phyloP scores from a whole-genome alignment of 2,797 vertebrate genomes.

The Lerista edwardsae region DNA sequence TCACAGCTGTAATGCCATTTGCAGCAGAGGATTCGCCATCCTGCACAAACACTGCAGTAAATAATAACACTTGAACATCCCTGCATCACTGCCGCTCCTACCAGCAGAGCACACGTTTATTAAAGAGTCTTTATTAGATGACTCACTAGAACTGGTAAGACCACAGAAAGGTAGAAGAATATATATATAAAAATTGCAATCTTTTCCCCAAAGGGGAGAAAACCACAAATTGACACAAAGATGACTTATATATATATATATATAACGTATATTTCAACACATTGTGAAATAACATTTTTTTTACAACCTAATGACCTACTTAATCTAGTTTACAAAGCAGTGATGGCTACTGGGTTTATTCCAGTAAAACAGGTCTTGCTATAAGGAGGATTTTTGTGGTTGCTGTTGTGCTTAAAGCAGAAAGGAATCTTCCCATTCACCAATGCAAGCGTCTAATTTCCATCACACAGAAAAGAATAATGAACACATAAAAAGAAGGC shows the following conservation, averaged over 20 bases:
- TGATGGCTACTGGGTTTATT: conserved; percentile 63
- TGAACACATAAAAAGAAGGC: conserved; percentile 65
- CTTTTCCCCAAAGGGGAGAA: conserved; percentile 62
- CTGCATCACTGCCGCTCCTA: conserved; percentile 88
- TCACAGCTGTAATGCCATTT: conserved; percentile 99
- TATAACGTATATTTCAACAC: too few relatives aligned
- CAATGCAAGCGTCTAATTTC: conserved; percentile 63
- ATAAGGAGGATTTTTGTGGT: conserved; percentile 62
- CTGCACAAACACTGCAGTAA: conserved; percentile 99
- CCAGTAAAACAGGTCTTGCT: conserved; percentile 67
- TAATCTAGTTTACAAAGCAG: conserved; percentile 66
- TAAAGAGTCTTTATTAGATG: conserved; percentile 92
- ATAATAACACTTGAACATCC: conserved; percentile 97
- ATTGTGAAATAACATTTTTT: conserved; percentile 63
- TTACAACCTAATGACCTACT: conserved; percentile 64
- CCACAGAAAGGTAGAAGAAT: conserved; percentile 58
- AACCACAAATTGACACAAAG: conserved; percentile 55
- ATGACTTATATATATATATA: conserved; percentile 20
- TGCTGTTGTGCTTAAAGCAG: conserved; percentile 67
- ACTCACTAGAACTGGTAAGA: conserved; percentile 77
- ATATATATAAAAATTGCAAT: conserved; percentile 52
- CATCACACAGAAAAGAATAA: conserved; percentile 58
- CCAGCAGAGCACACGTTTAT: conserved; percentile 94
- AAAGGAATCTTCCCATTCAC: conserved; percentile 65
- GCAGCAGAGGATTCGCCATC: conserved; percentile 90